Base-by-base conservation (phyloP, 2,113 vertebrate species). In the Anthoscopus minutus region DNA sequence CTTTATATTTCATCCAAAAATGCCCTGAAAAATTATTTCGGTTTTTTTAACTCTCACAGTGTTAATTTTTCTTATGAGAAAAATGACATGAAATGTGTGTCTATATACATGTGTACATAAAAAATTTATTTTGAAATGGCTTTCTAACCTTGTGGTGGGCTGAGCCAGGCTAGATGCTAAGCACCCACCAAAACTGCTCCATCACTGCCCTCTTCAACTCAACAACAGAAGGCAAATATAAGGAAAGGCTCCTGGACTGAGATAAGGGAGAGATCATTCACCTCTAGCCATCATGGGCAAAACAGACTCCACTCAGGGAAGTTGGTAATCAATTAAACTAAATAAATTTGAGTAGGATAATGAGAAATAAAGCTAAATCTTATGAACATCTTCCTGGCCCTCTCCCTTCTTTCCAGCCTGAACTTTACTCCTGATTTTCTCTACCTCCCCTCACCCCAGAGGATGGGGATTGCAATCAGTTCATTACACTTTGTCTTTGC, bases 1-100 rank as follows among this genome's bases (percentile, higher is more conserved):
- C 56, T 93, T 92, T 78, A 23, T 70, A 30, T 82, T 77, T 81
- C 10, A 56, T 92, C 21, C 18, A 70, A 92, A 96, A 91, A 69
- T 40, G 19, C 33, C 61, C 21, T 66, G 56, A 87, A 37, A 80
- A 86, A 33, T 64, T 18, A 0, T 57, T 81, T 37, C 13, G n/a
- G n/a, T n/a, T 11, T 56, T 0, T 61, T 81, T 28, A 57, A 7
- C 23, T 84, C 9, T 69, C 40, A 38, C 14, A 20, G 6, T 25
- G 21, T 65, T 81, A 24, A 51, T 51, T 54, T 45, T 45, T 53
- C 56, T 73, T 76, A 48, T 22, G 33, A 27, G 60, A 62, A 60
- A 56, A 50, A 44, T 3, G 1, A 6, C 6, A 5, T 60, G 7
- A 58, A 40, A 17, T 25, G 5, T 42, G 30, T 58, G 12, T 21